phyloP scores from a whole-genome alignment of 2,113 vertebrate genomes.

The Panurus biarmicus region DNA sequence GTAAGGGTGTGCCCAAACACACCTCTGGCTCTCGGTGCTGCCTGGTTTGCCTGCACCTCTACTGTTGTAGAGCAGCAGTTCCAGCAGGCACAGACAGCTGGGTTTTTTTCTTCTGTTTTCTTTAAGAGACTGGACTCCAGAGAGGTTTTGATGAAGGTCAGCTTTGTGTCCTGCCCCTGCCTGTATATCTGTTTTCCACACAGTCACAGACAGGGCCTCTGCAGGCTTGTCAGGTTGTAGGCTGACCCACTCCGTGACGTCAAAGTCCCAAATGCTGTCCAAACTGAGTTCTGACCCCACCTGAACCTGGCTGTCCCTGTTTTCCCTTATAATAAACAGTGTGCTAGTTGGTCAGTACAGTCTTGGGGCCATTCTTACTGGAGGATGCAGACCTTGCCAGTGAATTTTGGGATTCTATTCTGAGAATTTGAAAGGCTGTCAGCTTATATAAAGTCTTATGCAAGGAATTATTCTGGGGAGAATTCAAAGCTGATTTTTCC shows the following conservation, averaged over 20 bases:
- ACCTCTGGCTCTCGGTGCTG: accelerated
- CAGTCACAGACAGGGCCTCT: background rate
- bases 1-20: background rate
- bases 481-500: conserved; percentile 53
- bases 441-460: conserved; percentile 63
- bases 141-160: background rate
- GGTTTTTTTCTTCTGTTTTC: background rate
- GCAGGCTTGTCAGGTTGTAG: background rate
- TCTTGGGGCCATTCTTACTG: background rate
- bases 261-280: background rate
- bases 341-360: background rate
- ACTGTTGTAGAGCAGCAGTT: background rate
- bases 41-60: background rate
- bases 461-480: conserved; percentile 53
- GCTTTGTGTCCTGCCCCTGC: background rate
- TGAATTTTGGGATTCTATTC: conserved; percentile 47
- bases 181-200: background rate
- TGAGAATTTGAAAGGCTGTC: conserved; percentile 25
- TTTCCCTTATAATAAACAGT: background rate
- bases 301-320: background rate
- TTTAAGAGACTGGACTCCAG: background rate
- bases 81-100: background rate
- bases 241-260: background rate
- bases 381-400: background rate
- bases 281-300: background rate